Conservation (phyloP, 2,888 invertebrate genomes). For the Odontocerum albicorne region DNA sequence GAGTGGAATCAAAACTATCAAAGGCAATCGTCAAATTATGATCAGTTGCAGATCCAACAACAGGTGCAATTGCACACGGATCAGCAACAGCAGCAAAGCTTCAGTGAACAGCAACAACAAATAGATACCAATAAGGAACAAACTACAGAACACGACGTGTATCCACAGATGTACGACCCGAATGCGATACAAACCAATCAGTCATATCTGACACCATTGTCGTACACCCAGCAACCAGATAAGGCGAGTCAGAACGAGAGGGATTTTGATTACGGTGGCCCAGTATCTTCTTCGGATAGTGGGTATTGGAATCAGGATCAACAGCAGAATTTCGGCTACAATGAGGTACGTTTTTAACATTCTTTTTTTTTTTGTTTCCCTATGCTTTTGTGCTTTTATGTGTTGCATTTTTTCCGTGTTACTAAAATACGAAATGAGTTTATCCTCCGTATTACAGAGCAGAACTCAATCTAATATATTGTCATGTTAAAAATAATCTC, state of each 20-base stretch:
- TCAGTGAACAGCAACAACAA: constrained; percentile 22
- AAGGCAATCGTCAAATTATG: constrained; percentile 38
- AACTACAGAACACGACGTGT: constrained; percentile 26
- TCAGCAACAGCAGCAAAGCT: constrained; percentile 35
- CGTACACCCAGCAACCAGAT: constrained; percentile 26
- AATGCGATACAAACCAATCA: constrained; percentile 38
- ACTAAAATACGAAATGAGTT: not conserved
- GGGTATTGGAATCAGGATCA: constrained; percentile 40
- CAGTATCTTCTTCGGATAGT: constrained; percentile 20
- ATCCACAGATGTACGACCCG: constrained; percentile 37
- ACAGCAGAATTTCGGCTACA: constrained; percentile 44
- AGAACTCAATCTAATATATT: too few species aligned
- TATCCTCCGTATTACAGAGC: not conserved
- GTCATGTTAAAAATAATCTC: too few species aligned
- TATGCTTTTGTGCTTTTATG: not conserved
- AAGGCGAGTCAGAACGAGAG: constrained; percentile 34
- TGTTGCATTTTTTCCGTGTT: not conserved
- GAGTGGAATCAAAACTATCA: constrained; percentile 38
- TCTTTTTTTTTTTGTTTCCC: constrained; percentile 20
- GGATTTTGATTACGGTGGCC: constrained; percentile 8
- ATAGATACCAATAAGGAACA: constrained; percentile 33
- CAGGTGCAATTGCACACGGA: constrained; percentile 38
- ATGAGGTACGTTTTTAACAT: constrained; percentile 42
- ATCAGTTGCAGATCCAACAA: constrained; percentile 35
- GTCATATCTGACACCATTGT: constrained; percentile 6